A percentile compares a stretch with the other conserved stretches of the same genome.
These are phyloP conservation scores for Phthorimaea operculella DNA, from an alignment of 1,140 invertebrate genomes.

Conservation along the genomic window DNA sequence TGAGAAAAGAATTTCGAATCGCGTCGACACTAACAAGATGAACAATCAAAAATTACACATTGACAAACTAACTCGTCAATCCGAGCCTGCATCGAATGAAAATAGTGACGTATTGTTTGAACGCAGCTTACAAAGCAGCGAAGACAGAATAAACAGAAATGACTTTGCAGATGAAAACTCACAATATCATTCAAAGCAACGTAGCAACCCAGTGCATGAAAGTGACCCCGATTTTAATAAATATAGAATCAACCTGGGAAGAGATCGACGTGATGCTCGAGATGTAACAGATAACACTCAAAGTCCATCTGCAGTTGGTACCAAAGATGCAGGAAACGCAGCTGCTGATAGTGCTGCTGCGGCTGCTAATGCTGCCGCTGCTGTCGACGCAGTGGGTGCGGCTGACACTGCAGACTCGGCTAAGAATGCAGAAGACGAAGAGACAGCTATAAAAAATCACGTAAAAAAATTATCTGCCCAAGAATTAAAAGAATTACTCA, in stretches of 20 bases:
- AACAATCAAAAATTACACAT: conserved; percentile 9
- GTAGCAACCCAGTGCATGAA: conserved; percentile 16
- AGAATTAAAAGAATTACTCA: conserved; percentile 48
- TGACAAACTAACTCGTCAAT: conserved; percentile 17
- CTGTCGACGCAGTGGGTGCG: too few relatives aligned
- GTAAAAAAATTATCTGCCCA: conserved; percentile 48
- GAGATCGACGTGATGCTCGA: conserved; percentile 36
- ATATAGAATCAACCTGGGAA: conserved; percentile 13
- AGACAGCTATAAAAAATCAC: conserved; percentile 45
- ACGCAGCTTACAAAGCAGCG: conserved; percentile 12
- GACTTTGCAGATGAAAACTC: conserved; percentile 17
- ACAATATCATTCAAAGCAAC: conserved; percentile 19
- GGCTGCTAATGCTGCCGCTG: background rate
- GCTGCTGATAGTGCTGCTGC: conserved; percentile 3
- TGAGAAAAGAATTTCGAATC: conserved; percentile 12
- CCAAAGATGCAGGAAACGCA: background rate
- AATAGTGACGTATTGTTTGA: conserved; percentile 24
- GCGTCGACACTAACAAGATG: conserved; percentile 10
- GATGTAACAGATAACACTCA: background rate
- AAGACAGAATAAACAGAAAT: conserved; percentile 19
- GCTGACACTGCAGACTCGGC: too few relatives aligned
- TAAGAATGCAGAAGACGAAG: conserved; percentile 28
- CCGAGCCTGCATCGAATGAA: conserved; percentile 10
- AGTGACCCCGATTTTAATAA: background rate
- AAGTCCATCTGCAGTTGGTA: background rate